A percentile compares a stretch with the other conserved stretches of the same genome.
These are phyloP conservation scores for Cotesia vestalis DNA, from an alignment of 1,140 invertebrate species.

Conservation along the genomic window DNA sequence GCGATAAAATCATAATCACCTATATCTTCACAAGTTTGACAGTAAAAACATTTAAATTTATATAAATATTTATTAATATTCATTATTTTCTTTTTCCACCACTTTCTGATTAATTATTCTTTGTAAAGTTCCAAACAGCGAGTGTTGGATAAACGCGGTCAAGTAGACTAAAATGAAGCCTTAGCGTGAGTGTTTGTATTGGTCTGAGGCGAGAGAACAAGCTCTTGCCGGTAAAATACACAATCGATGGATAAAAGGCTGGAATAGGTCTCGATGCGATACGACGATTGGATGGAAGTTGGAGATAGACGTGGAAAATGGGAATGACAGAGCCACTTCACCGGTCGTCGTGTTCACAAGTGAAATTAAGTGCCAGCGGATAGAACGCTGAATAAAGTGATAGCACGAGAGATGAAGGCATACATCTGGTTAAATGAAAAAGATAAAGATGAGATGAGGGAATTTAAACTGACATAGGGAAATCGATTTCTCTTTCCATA, in stretches of 20 bases:
- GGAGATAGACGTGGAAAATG: slow-evolving; percentile 16
- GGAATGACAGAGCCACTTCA: slow-evolving; percentile 33
- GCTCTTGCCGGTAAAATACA: not conserved
- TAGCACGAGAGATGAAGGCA: not conserved
- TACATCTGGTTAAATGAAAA: too few relatives aligned
- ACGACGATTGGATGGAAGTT: not conserved
- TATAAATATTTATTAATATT: too few relatives aligned
- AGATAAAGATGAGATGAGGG: not conserved
- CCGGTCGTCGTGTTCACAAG: slow-evolving; percentile 18
- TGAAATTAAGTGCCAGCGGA: slow-evolving; percentile 31
- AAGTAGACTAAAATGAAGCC: not conserved
- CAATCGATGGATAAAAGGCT: not conserved
- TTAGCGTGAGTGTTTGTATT: not conserved
- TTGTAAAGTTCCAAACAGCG: too few relatives aligned
- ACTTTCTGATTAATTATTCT: too few relatives aligned
- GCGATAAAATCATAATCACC: too few relatives aligned
- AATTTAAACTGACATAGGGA: slow-evolving; percentile 22
- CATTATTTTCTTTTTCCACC: too few relatives aligned
- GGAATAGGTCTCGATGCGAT: not conserved
- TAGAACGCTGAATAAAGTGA: slow-evolving; percentile 1
- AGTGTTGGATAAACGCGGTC: too few relatives aligned
- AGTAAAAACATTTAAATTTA: too few relatives aligned
- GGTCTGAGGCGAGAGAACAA: not conserved
- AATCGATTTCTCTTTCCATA: slow-evolving; percentile 32
- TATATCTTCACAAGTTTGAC: too few relatives aligned